These are phyloP conservation scores for Nothocercus julius DNA, from an alignment of 2,113 vertebrate species.

Conservation along the genomic window DNA sequence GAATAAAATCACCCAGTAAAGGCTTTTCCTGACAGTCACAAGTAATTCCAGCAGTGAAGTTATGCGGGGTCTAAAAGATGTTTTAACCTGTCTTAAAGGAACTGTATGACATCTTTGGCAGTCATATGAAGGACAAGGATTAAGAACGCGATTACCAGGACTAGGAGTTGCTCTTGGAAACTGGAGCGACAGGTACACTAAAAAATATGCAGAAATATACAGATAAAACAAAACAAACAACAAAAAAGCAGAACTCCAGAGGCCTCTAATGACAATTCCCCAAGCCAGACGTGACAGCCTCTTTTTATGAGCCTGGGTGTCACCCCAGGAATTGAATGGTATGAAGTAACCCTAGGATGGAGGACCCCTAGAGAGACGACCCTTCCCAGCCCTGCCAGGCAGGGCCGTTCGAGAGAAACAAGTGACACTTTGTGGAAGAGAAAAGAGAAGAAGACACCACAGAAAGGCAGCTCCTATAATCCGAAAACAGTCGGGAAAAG, in stretches of 20 bases:
- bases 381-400: not conserved
- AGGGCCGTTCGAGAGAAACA: fast-evolving
- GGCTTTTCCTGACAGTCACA: slow-evolving; percentile 45
- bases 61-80: slow-evolving; percentile 22
- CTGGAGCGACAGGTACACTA: not conserved
- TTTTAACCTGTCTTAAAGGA: slow-evolving; percentile 43
- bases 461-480: not conserved
- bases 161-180: not conserved
- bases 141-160: not conserved
- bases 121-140: not conserved
- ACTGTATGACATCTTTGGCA: not conserved
- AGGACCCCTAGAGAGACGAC: fast-evolving
- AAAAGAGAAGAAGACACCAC: not conserved
- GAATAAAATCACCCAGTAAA: slow-evolving; percentile 42
- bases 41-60: slow-evolving; percentile 22
- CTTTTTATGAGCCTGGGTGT: not conserved
- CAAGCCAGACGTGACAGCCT: fast-evolving
- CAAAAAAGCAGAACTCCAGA: not conserved
- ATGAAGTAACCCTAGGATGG: fast-evolving
- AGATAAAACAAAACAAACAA: not conserved
- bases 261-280: not conserved
- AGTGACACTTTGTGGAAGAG: not conserved
- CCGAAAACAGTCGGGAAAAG: not conserved
- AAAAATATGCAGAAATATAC: not conserved
- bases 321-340: not conserved